These are phyloP conservation scores for Teleogryllus oceanicus DNA, from an alignment of 2,888 invertebrate genomes.

Conservation along the genomic window DNA sequence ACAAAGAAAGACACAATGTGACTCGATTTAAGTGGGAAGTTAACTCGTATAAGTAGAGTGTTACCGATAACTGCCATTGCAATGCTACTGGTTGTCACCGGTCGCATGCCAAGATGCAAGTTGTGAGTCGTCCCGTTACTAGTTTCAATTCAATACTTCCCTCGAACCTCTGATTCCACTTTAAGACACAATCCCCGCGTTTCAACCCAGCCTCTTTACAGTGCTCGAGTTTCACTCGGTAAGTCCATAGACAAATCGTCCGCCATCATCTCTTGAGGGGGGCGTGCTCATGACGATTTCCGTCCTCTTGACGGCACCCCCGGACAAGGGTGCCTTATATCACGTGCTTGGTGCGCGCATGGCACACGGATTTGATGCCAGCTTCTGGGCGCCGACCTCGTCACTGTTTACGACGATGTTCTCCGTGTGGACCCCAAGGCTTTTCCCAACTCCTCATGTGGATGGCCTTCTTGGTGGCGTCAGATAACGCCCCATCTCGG, in stretches of 20 bases:
- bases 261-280: conserved; percentile 29
- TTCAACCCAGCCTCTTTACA: neutral
- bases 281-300: conserved; percentile 21
- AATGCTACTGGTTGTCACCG: no score
- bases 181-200: neutral
- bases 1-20: no score
- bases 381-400: neutral
- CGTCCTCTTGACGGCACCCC: conserved; percentile 21
- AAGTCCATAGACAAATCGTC: neutral
- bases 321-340: no score
- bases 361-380: neutral
- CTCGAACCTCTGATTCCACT: neutral
- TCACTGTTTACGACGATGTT: neutral
- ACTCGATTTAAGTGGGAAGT: no score
- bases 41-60: no score
- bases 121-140: no score
- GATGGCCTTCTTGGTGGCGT: conserved; percentile 28
- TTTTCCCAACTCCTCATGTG: conserved; percentile 32
- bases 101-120: no score
- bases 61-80: no score
- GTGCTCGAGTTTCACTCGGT: neutral
- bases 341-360: conserved; percentile 29
- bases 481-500: conserved; percentile 32
- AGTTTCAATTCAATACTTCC: neutral
- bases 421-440: neutral